phyloP scores from a whole-genome alignment of 2,113 vertebrate species.

The Dipodomys ordii region DNA sequence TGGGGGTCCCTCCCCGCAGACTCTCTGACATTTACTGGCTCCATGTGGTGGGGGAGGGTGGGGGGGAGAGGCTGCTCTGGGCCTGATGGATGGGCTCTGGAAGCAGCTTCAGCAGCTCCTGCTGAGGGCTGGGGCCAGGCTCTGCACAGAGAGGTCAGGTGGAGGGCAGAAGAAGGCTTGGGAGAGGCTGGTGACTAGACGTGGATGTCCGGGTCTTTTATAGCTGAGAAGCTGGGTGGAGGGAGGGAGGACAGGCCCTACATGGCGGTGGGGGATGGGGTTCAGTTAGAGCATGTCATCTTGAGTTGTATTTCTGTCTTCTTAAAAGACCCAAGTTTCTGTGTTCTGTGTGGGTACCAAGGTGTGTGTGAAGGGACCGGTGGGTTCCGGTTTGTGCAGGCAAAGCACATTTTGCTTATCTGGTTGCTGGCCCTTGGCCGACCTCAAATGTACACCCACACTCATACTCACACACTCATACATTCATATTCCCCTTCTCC shows the following conservation, averaged over 20 bases:
- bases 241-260: neutral
- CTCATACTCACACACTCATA: neutral
- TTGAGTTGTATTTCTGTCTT: neutral
- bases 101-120: conserved; percentile 45
- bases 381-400: neutral
- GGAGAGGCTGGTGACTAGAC: neutral
- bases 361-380: no score
- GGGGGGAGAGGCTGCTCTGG: neutral
- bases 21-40: neutral
- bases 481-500: no score
- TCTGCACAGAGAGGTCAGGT: conserved; percentile 57
- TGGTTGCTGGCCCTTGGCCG: neutral
- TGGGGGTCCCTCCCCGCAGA: neutral
- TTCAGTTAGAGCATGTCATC: neutral
- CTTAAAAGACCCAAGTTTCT: neutral
- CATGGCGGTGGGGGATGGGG: neutral
- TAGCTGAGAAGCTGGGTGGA: neutral
- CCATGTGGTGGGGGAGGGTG: neutral
- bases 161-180: neutral
- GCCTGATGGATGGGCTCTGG: conserved; percentile 74
- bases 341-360: neutral
- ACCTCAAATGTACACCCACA: neutral
- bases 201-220: neutral
- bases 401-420: neutral
- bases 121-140: conserved; percentile 38